A percentile compares a stretch with the other conserved stretches of the same genome.
phyloP scores from a whole-genome alignment of 2,797 vertebrate species.

The Echeneis naucrates region DNA sequence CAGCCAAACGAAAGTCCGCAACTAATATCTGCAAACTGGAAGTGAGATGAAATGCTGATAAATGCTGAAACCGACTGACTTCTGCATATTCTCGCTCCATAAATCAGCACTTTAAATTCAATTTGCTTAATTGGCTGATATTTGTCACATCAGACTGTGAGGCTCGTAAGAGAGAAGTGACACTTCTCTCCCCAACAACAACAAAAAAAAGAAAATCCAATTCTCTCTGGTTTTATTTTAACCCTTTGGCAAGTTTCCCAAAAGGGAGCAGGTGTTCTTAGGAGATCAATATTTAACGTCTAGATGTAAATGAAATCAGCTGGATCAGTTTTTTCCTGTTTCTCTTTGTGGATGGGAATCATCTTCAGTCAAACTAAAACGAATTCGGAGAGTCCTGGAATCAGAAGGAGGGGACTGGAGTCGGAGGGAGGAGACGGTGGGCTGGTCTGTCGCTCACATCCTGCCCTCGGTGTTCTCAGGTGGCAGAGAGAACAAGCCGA shows the following conservation, averaged over 20 bases:
- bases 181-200: not conserved
- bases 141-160: too few species aligned
- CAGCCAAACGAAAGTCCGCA: constrained; percentile 10
- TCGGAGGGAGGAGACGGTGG: constrained; percentile 13
- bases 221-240: constrained; percentile 19
- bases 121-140: constrained; percentile 12
- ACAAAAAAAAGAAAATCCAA: too few species aligned
- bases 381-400: constrained; percentile 19
- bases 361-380: too few species aligned
- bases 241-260: not conserved
- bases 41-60: not conserved
- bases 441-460: constrained; percentile 15
- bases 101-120: not conserved
- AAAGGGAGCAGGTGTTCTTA: not conserved
- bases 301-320: too few species aligned
- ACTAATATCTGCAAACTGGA: not conserved
- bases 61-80: not conserved
- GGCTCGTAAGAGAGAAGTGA: not conserved
- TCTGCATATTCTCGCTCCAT: not conserved
- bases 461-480: constrained; percentile 37
- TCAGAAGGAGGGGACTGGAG: constrained; percentile 22
- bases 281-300: too few species aligned
- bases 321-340: too few species aligned
- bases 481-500: constrained; percentile 30
- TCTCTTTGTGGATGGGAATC: not conserved